Evolutionary conservation across 2,113 vertebrate species (phyloP), one percentile per base, ranked within the genome.

Genomic region (Equus przewalskii): DNA sequence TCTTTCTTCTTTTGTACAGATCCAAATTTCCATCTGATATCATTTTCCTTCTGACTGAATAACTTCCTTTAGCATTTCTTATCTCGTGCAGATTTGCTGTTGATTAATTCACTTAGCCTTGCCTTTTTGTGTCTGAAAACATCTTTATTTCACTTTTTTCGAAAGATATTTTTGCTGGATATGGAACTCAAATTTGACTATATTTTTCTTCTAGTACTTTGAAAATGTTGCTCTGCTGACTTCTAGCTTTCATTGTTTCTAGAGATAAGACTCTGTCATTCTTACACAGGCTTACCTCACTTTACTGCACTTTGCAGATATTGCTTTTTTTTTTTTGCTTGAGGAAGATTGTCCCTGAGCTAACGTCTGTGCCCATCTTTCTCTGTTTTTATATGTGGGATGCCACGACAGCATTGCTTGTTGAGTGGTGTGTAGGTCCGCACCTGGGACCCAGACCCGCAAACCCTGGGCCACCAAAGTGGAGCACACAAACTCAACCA

Each of bases 1-100:
- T 67, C 62, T 60, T 54, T 54, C 3, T 54, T 54, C 51, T 90
- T 80, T 44, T 58, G 11, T n/a, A 62, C 10, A 67, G 36, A n/a
- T 30, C 64, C 49, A 51, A 14, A 56, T 79, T 80, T 85, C 56
- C 22, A 58, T 70, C 16, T 44, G n/a, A 41, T 46, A 46, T 33
- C n/a, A 41, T 80, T 91, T 78, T 93, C n/a, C 62, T 92, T 88
- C 54, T 89, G 46, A 41, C 41, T n/a, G 26, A 69, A 65, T 85
- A 58, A 26, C 22, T 89, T 83, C 76, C 62, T 87, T 18, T 51
- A 87, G 13, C 44, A 72, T 36, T 22, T 49, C 46, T 28, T 24
- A 3, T 30, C 51, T 54, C 41, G 58, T 65, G 28, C 16, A 51
- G 28, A 21, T 70, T 83, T 72, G 64, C 73, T 80, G 6, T 16